Conservation (phyloP, 2,888 invertebrate genomes). For the Agriopis aurantiaria region DNA sequence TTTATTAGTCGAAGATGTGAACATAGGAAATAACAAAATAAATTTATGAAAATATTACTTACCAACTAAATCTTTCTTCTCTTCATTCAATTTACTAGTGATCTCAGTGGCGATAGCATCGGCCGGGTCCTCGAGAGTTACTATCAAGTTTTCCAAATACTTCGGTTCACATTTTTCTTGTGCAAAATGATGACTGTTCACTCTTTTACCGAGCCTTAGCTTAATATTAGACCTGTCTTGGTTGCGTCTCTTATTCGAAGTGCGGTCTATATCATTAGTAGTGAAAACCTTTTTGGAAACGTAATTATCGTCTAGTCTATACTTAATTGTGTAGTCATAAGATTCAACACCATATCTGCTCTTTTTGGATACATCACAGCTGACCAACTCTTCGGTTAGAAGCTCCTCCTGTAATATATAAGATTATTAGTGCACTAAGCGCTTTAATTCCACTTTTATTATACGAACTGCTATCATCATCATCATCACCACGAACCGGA, state of each 20-base stretch:
- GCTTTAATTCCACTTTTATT: too few relatives aligned
- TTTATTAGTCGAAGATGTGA: too few relatives aligned
- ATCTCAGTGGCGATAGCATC: slow-evolving; percentile 90
- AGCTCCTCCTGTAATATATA: slow-evolving; percentile 90
- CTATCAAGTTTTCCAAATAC: slow-evolving; percentile 86
- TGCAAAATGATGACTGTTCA: slow-evolving; percentile 72
- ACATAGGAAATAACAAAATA: too few relatives aligned
- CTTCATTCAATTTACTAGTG: slow-evolving; percentile 90
- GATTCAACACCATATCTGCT: slow-evolving; percentile 90
- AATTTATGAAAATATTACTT: slow-evolving; percentile 55
- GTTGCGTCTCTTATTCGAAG: slow-evolving; percentile 86
- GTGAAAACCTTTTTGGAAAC: slow-evolving; percentile 73
- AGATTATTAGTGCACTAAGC: too few relatives aligned
- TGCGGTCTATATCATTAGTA: slow-evolving; percentile 58
- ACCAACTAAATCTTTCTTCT: slow-evolving; percentile 91
- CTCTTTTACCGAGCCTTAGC: slow-evolving; percentile 84
- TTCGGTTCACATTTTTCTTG: slow-evolving; percentile 85
- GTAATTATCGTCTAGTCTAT: slow-evolving; percentile 86
- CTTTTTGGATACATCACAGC: slow-evolving; percentile 91
- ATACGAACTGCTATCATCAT: too few relatives aligned
- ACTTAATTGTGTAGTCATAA: slow-evolving; percentile 90
- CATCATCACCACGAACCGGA: too few relatives aligned
- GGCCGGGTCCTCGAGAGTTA: slow-evolving; percentile 79
- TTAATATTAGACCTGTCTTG: slow-evolving; percentile 87
- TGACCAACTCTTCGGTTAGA: slow-evolving; percentile 91